Evolutionary conservation across 2,888 invertebrate species (phyloP).

Genomic region (Anorthoa munda): DNA sequence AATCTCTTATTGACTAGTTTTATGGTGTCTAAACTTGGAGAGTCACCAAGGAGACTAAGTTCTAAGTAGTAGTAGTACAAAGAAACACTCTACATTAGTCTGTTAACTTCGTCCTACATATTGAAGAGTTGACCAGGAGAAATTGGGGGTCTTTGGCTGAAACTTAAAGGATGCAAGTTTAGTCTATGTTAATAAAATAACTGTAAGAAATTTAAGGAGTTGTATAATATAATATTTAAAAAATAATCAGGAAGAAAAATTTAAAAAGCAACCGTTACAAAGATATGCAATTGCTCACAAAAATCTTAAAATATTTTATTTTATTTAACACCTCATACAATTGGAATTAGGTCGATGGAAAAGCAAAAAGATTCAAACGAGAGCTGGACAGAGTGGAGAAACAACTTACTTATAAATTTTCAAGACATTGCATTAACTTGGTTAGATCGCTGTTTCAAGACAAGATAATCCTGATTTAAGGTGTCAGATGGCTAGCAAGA

Average conservation of each 20-base stretch:
- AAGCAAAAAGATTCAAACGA: neutral
- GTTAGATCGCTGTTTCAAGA: too few relatives aligned
- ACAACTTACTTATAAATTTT: too few relatives aligned
- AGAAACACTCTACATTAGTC: conserved; percentile 56
- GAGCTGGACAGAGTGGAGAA: neutral
- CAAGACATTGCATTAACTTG: too few relatives aligned
- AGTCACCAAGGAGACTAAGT: conserved; percentile 56
- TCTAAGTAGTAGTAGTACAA: conserved; percentile 58
- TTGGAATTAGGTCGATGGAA: neutral
- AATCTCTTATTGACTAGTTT: conserved; percentile 59
- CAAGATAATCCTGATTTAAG: too few relatives aligned
- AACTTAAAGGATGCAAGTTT: neutral
- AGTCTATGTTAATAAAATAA: too few relatives aligned
- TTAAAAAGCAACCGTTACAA: too few relatives aligned
- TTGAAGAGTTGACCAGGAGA: conserved; percentile 1
- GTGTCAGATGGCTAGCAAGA: neutral
- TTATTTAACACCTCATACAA: too few relatives aligned
- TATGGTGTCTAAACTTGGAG: conserved; percentile 65
- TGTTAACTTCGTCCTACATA: conserved; percentile 44
- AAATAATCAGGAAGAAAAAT: too few relatives aligned
- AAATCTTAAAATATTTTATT: too few relatives aligned
- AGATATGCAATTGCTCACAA: too few relatives aligned
- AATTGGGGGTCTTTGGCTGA: neutral
- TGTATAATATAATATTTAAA: too few relatives aligned
- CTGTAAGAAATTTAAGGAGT: too few relatives aligned